Conservation (phyloP, 1,140 invertebrate genomes). For the Saccostrea cuccullata region DNA sequence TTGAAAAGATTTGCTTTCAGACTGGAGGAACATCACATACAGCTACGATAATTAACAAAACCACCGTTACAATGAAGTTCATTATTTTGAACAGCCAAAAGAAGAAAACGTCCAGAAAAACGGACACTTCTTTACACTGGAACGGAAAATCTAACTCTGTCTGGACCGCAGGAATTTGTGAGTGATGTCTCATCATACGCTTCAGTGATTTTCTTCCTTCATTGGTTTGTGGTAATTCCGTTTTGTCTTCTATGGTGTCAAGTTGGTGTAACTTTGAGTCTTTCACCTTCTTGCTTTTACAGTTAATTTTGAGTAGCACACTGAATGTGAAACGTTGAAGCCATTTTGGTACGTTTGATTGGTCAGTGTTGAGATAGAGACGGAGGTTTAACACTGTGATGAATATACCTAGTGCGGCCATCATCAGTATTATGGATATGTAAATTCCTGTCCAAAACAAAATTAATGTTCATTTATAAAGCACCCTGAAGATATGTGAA, state of each 20-base stretch:
- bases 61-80: neutral
- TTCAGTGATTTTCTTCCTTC: neutral
- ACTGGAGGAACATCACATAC: conserved; percentile 12
- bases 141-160: neutral
- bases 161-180: neutral
- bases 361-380: neutral
- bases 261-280: neutral
- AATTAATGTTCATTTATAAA: too few relatives aligned
- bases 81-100: neutral
- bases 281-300: neutral
- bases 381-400: neutral
- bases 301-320: neutral
- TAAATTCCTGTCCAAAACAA: neutral
- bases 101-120: neutral
- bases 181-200: neutral
- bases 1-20: too few relatives aligned
- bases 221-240: neutral
- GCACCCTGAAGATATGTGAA: too few relatives aligned
- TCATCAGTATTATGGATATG: neutral
- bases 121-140: neutral
- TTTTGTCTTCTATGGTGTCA: neutral
- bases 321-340: neutral
- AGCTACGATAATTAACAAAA: neutral
- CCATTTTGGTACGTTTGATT: neutral
- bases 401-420: neutral